Evolutionary conservation across 2,113 vertebrate genomes (phyloP), one percentile per base, ranked within the genome.

Genomic region (Alosa alosa): DNA sequence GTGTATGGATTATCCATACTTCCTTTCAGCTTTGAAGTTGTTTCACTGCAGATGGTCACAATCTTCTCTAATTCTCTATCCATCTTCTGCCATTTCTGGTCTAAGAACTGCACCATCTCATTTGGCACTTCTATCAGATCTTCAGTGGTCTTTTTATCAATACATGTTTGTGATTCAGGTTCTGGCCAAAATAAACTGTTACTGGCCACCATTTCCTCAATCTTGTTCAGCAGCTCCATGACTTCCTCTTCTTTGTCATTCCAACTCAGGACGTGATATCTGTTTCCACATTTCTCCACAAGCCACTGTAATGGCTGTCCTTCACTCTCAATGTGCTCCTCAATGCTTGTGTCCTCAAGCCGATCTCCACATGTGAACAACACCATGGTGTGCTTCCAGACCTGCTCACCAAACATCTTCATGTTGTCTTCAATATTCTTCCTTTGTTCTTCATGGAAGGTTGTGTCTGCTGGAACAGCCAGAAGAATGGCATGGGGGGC

Each of bases 241-340:
- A 87, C 83, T 36, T 84, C 9, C 0, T 72, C 8, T 9, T 36
- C 64, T 81, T 6, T 47, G 41, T 45, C n/a, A 17, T 81, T 45
- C 3, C 36, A 50, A 2, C 41, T 57, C 8, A 64, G 3, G 64
- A 31, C 22, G 4, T 84, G 86, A 81, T 86, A 86, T 81, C 86
- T 45, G 86, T 86, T 86, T 10, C 86, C 50, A 52, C 86, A 86
- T 36, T 84, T 86, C 11, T 81, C 49, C 8, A 86, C 45, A 22
- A 86, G 68, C 68, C 68, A 75, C 25, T 39, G 25, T 13, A 75
- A 13, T 6, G 25, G 31, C 39, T 36, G 1, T 49, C 86, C 86
- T 17, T 75, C 68, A 17, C 31, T 36, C 31, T 75, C 68, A 15
- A 75, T 75, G 68, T 87, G 83, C 18, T 87, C 49, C 86, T 87